These are phyloP conservation scores for Bhutanitis thaidina DNA, from an alignment of 2,888 invertebrate genomes.

Conservation along the genomic window DNA sequence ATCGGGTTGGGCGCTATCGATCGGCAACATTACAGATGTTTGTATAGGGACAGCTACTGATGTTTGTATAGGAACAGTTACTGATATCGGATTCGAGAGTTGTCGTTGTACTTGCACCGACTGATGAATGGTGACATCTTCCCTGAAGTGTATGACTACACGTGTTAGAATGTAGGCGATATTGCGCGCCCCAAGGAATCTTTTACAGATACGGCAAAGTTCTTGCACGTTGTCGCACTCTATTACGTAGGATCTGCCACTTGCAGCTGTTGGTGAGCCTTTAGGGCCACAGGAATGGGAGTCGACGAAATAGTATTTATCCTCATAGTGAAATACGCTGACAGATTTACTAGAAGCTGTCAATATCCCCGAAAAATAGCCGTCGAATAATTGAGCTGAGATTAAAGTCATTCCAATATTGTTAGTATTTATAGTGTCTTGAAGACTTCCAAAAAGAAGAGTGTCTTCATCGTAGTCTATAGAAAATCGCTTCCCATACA, in stretches of 20 bases:
- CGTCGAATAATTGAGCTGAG: slow-evolving; percentile 19
- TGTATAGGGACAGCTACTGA: background rate
- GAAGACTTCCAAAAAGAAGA: too few relatives aligned
- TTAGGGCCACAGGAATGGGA: slow-evolving; percentile 23
- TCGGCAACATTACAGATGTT: slow-evolving; percentile 21
- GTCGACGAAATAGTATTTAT: slow-evolving; percentile 24
- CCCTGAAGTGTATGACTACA: slow-evolving; percentile 4
- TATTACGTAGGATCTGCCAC: too few relatives aligned
- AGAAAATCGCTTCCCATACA: too few relatives aligned
- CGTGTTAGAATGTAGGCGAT: slow-evolving; percentile 17
- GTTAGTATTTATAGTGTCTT: slow-evolving; percentile 17
- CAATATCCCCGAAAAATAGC: slow-evolving; percentile 22
- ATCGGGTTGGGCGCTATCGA: slow-evolving; percentile 23
- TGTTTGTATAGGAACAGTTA: slow-evolving; percentile 24
- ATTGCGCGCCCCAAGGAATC: slow-evolving; percentile 19
- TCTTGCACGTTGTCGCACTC: slow-evolving; percentile 22
- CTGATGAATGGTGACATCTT: slow-evolving; percentile 21
- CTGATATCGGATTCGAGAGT: slow-evolving; percentile 22
- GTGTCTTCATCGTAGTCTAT: too few relatives aligned
- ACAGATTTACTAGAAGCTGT: slow-evolving; percentile 21
- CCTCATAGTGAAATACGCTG: slow-evolving; percentile 20
- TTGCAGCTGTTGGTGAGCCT: too few relatives aligned
- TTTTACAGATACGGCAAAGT: slow-evolving; percentile 22
- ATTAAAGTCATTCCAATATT: slow-evolving; percentile 20
- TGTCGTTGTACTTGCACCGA: slow-evolving; percentile 18